These are phyloP conservation scores for Vollenhovia emeryi DNA, from an alignment of 1,140 invertebrate genomes.

Conservation along the genomic window DNA sequence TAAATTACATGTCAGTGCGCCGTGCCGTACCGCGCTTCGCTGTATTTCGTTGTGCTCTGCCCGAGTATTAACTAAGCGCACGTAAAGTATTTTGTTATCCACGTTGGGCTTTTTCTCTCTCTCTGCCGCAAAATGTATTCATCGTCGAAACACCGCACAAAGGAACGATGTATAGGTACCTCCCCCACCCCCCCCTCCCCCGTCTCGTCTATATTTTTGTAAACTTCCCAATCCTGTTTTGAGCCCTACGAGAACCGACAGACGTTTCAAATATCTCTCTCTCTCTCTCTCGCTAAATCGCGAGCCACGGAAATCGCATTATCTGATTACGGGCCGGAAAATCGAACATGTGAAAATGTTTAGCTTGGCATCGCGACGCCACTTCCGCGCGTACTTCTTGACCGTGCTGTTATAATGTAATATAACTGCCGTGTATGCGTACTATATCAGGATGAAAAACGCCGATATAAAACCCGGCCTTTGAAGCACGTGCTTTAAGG, in stretches of 20 bases:
- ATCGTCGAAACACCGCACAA: conserved; percentile 5
- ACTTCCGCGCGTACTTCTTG: not conserved
- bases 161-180: not conserved
- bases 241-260: not conserved
- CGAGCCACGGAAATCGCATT: too few species aligned
- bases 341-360: not conserved
- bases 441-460: conserved; percentile 41
- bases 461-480: conserved; percentile 46
- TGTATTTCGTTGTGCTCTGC: conserved; percentile 42
- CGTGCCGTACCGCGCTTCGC: conserved; percentile 9
- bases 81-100: conserved; percentile 57
- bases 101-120: conserved; percentile 20
- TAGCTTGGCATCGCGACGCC: not conserved
- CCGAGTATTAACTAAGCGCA: conserved; percentile 53
- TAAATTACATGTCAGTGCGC: conserved; percentile 60
- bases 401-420: conserved; percentile 15
- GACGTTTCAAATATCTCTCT: not conserved
- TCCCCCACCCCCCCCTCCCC: too few species aligned
- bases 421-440: conserved; percentile 10
- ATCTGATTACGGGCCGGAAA: not conserved
- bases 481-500: conserved; percentile 58
- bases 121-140: conserved; percentile 17
- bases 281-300: too few species aligned
- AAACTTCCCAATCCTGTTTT: not conserved
- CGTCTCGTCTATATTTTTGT: not conserved